Evolutionary conservation across 2,113 vertebrate species (phyloP).

Genomic region (Hippocampus mohnikei): DNA sequence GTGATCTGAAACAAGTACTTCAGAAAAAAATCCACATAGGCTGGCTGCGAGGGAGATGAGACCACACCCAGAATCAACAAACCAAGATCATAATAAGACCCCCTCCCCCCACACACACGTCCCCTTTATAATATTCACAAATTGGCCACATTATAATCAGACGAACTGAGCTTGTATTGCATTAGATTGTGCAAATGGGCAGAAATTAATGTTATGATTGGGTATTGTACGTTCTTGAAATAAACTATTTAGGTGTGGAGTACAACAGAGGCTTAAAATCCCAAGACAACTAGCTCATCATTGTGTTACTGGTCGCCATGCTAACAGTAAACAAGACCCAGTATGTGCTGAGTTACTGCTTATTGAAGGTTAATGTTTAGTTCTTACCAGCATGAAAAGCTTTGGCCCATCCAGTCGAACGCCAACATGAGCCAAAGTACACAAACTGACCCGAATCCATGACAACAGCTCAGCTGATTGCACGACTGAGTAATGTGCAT

Average conservation of each 20-base stretch:
- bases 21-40: too few species aligned
- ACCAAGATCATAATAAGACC: neutral
- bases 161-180: too few species aligned
- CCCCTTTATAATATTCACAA: neutral
- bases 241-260: neutral
- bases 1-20: too few species aligned
- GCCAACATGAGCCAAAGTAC: slow-evolving; percentile 24
- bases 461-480: neutral
- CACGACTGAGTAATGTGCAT: neutral
- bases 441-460: neutral
- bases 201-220: too few species aligned
- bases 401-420: slow-evolving; percentile 10
- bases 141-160: neutral
- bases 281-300: slow-evolving; percentile 2
- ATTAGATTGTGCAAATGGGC: too few species aligned
- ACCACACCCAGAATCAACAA: neutral
- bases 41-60: too few species aligned
- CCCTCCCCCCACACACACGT: too few species aligned
- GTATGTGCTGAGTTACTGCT: neutral
- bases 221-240: neutral
- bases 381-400: slow-evolving; percentile 11
- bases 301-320: neutral
- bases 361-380: slow-evolving; percentile 31
- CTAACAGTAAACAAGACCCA: slow-evolving; percentile 3
- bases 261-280: neutral